phyloP scores from a whole-genome alignment of 2,888 invertebrate genomes.

The Lepidonotus clava region DNA sequence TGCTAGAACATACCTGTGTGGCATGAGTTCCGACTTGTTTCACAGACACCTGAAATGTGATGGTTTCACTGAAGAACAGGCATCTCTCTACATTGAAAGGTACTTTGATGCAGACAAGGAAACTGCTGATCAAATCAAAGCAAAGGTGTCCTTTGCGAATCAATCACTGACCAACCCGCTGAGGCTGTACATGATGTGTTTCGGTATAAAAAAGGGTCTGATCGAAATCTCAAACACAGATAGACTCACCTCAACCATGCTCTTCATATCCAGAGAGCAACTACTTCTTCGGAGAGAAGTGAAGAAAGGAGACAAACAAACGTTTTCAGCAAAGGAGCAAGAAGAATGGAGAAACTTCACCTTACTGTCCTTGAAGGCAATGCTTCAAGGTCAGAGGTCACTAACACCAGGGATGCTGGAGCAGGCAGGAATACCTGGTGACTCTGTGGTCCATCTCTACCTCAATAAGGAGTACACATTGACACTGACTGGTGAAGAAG shows the following conservation, averaged over 20 bases:
- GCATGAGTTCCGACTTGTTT: neutral
- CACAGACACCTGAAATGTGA: constrained; percentile 2
- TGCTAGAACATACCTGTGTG: constrained; percentile 9
- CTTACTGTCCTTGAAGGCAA: neutral
- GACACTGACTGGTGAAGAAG: neutral
- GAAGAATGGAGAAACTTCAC: neutral
- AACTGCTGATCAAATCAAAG: neutral
- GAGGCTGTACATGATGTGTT: neutral
- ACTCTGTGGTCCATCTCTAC: neutral
- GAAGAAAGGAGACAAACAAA: neutral
- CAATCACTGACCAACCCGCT: neutral
- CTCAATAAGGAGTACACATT: neutral
- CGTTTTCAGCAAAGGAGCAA: neutral
- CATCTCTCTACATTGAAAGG: neutral
- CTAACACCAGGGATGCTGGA: neutral
- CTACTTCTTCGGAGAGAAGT: neutral
- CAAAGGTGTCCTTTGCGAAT: neutral
- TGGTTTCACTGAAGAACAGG: neutral
- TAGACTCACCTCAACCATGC: neutral
- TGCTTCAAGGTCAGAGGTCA: neutral
- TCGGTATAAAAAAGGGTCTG: neutral
- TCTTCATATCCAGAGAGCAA: neutral
- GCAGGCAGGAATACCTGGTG: neutral
- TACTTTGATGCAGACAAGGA: neutral
- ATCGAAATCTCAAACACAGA: neutral